Evolutionary conservation across 1,140 invertebrate genomes (phyloP).

Genomic region (Coelopa frigida): DNA sequence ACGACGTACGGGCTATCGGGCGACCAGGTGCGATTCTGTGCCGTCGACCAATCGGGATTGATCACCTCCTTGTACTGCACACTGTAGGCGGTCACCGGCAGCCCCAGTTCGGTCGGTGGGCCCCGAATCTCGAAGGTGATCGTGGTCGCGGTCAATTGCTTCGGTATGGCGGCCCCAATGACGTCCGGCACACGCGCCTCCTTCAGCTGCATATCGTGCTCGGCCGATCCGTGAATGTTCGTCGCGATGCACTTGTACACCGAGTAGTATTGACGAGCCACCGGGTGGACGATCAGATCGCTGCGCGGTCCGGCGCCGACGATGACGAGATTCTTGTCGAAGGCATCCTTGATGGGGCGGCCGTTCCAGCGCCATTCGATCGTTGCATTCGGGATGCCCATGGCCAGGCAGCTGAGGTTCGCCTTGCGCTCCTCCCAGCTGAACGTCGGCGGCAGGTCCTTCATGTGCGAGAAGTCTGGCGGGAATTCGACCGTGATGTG

Average conservation of each 20-base stretch:
- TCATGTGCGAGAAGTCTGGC: conserved; percentile 70
- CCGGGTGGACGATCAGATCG: conserved; percentile 58
- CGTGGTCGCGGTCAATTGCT: conserved; percentile 71
- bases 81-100: conserved; percentile 63
- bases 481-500: conserved; percentile 78
- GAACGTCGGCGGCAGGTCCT: conserved; percentile 60
- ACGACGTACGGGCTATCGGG: conserved; percentile 66
- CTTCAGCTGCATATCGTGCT: conserved; percentile 61
- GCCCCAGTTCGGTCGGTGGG: conserved; percentile 63
- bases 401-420: conserved; percentile 79
- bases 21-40: conserved; percentile 68
- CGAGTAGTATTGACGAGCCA: conserved; percentile 59
- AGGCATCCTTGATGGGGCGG: conserved; percentile 47
- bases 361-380: conserved; percentile 70
- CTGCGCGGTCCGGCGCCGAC: conserved; percentile 62
- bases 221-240: conserved; percentile 64
- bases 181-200: conserved; percentile 57
- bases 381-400: conserved; percentile 76
- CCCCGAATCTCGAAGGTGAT: conserved; percentile 69
- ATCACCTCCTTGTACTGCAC: conserved; percentile 66
- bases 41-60: conserved; percentile 58
- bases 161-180: conserved; percentile 50
- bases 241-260: conserved; percentile 75
- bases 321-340: conserved; percentile 52
- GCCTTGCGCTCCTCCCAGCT: conserved; percentile 72